Percentiles rank a stretch among this genome's conserved stretches.
Conservation (phyloP, 2,113 vertebrate genomes). For the Pyrgilauda ruficollis region DNA sequence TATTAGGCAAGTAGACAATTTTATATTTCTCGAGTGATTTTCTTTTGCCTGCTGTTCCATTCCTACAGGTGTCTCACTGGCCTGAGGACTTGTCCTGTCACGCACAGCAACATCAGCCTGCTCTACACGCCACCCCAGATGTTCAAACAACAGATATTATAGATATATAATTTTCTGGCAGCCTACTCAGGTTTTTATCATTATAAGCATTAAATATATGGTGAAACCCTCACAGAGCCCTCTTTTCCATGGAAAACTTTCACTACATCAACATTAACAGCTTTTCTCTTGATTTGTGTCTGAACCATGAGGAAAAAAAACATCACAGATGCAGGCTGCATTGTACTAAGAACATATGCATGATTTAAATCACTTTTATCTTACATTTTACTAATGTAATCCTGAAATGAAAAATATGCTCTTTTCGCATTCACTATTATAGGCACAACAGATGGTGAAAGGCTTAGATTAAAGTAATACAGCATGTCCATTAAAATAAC, state of each 20-base stretch:
- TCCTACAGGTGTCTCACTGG: slow-evolving; percentile 1
- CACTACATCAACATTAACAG: slow-evolving; percentile 66
- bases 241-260: slow-evolving; percentile 71
- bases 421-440: slow-evolving; percentile 73
- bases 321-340: slow-evolving; percentile 72
- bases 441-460: slow-evolving; percentile 80
- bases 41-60: neutral
- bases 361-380: slow-evolving; percentile 86
- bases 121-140: slow-evolving; percentile 40
- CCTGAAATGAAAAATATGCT: slow-evolving; percentile 82
- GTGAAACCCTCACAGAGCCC: slow-evolving; percentile 54
- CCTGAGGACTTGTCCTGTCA: neutral
- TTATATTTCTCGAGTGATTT: neutral
- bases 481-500: slow-evolving; percentile 79
- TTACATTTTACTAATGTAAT: slow-evolving; percentile 83
- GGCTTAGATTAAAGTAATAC: slow-evolving; percentile 80
- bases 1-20: neutral
- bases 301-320: slow-evolving; percentile 69
- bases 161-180: slow-evolving; percentile 58
- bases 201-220: slow-evolving; percentile 65
- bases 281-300: slow-evolving; percentile 76
- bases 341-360: slow-evolving; percentile 77
- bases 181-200: slow-evolving; percentile 58
- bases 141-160: slow-evolving; percentile 43
- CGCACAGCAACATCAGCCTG: neutral